A percentile compares a stretch with the other conserved stretches of the same genome.
phyloP scores from a whole-genome alignment of 2,797 vertebrate species.

The Enteromius fasciolatus region DNA sequence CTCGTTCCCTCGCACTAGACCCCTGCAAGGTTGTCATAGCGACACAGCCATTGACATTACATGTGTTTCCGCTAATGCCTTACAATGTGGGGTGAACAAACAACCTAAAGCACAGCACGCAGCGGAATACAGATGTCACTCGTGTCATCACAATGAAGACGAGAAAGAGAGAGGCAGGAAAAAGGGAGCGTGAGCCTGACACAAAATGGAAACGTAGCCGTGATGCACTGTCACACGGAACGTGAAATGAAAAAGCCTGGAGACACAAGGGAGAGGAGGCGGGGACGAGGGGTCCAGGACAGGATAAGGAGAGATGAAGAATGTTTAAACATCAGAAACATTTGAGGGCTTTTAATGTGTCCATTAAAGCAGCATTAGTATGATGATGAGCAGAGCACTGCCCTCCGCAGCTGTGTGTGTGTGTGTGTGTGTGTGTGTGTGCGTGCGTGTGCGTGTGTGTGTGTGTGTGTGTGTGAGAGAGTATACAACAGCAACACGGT shows the following conservation, averaged over 20 bases:
- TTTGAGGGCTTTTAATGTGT: conserved; percentile 61
- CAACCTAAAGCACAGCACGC: conserved; percentile 43
- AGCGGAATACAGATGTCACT: conserved; percentile 51
- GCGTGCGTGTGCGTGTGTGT: conserved; percentile 18
- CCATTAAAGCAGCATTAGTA: conserved; percentile 68
- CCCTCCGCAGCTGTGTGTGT: conserved; percentile 45
- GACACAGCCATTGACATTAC: conserved; percentile 65
- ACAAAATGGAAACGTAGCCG: conserved; percentile 10
- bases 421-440: conserved; percentile 2
- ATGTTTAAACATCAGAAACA: conserved; percentile 63
- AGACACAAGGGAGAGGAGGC: conserved; percentile 17
- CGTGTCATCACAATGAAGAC: conserved; percentile 21
- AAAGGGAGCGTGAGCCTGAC: conserved; percentile 4
- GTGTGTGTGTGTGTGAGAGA: conserved; percentile 23
- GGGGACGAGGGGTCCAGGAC: too few species aligned
- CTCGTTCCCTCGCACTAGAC: conserved; percentile 43
- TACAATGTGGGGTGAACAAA: conserved; percentile 58
- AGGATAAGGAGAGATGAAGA: conserved; percentile 9
- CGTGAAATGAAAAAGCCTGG: conserved; percentile 17
- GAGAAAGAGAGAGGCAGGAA: conserved; percentile 13
- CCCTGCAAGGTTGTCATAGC: conserved; percentile 67
- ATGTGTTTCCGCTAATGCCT: conserved; percentile 65
- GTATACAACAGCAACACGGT: background rate
- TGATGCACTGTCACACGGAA: conserved; percentile 35
- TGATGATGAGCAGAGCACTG: conserved; percentile 63